Evolutionary conservation across 2,888 invertebrate genomes (phyloP).

Genomic region (Lasioglossum villosulum): DNA sequence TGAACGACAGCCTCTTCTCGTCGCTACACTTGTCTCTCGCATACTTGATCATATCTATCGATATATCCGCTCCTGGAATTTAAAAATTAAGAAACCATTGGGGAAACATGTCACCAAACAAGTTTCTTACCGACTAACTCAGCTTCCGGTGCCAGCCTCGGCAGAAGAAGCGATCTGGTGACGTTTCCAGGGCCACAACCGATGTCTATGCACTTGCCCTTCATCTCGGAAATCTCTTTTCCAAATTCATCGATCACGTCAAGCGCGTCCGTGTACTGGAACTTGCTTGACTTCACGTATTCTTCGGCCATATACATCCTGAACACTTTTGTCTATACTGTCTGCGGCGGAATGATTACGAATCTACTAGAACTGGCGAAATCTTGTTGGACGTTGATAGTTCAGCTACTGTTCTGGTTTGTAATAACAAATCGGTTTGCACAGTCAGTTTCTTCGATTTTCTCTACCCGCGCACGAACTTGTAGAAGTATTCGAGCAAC

Average conservation of each 20-base stretch:
- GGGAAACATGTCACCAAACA: too few relatives aligned
- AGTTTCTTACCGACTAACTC: constrained; percentile 79
- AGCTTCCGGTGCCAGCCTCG: constrained; percentile 87
- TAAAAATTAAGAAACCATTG: neutral
- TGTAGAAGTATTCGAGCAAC: neutral
- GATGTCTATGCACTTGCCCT: constrained; percentile 86
- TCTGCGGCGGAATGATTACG: neutral
- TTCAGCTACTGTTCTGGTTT: neutral
- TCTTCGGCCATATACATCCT: constrained; percentile 76
- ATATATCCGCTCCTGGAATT: constrained; percentile 88
- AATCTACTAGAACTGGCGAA: neutral
- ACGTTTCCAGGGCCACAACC: constrained; percentile 92
- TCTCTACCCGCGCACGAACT: neutral
- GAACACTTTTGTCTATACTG: neutral
- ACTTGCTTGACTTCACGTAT: constrained; percentile 88
- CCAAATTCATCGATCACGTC: constrained; percentile 88
- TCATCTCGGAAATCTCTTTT: constrained; percentile 80
- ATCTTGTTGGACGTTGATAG: too few relatives aligned
- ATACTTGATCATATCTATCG: constrained; percentile 89
- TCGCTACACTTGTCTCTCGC: constrained; percentile 87
- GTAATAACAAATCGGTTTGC: too few relatives aligned
- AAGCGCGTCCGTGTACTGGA: constrained; percentile 89
- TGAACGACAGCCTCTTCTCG: constrained; percentile 85
- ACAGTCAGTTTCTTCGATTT: neutral
- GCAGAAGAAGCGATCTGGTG: constrained; percentile 87